Conservation (phyloP, 2,888 invertebrate species). For the Resseliella maxima region DNA sequence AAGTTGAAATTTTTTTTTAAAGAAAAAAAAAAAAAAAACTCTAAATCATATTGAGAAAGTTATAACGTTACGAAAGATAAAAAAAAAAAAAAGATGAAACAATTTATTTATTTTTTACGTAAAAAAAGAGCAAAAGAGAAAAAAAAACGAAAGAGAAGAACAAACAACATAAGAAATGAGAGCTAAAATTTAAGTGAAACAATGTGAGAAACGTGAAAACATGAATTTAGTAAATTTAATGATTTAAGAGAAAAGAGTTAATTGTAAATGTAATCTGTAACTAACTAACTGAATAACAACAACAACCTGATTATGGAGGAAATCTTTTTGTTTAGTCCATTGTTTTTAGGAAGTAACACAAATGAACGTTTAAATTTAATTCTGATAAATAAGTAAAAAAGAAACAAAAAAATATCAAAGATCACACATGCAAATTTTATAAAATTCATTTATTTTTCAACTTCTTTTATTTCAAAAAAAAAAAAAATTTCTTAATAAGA, state of each 20-base stretch:
- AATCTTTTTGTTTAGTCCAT: slow-evolving; percentile 31
- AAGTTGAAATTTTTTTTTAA: slow-evolving; percentile 25
- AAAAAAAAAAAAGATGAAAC: slow-evolving; percentile 15
- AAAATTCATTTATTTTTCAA: background rate
- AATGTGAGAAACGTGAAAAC: background rate
- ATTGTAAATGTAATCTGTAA: slow-evolving; percentile 52
- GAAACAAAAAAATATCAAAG: background rate
- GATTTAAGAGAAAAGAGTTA: slow-evolving; percentile 28
- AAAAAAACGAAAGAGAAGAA: background rate
- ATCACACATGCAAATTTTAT: background rate
- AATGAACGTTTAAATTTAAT: slow-evolving; percentile 33
- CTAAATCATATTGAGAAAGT: slow-evolving; percentile 48
- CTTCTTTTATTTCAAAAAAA: background rate
- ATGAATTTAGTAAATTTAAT: slow-evolving; percentile 53
- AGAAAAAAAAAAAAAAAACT: background rate
- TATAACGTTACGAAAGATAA: slow-evolving; percentile 27
- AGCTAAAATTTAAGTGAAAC: slow-evolving; percentile 51
- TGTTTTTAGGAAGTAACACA: slow-evolving; percentile 6
- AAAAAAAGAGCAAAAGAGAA: slow-evolving; percentile 25
- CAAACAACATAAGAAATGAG: slow-evolving; percentile 5
- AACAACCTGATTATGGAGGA: slow-evolving; percentile 14
- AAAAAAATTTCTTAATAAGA: background rate
- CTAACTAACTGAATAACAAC: slow-evolving; percentile 1
- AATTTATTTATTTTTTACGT: slow-evolving; percentile 51
- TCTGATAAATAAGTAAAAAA: background rate